phyloP scores from a whole-genome alignment of 2,113 vertebrate genomes.

The Notothenia coriiceps region DNA sequence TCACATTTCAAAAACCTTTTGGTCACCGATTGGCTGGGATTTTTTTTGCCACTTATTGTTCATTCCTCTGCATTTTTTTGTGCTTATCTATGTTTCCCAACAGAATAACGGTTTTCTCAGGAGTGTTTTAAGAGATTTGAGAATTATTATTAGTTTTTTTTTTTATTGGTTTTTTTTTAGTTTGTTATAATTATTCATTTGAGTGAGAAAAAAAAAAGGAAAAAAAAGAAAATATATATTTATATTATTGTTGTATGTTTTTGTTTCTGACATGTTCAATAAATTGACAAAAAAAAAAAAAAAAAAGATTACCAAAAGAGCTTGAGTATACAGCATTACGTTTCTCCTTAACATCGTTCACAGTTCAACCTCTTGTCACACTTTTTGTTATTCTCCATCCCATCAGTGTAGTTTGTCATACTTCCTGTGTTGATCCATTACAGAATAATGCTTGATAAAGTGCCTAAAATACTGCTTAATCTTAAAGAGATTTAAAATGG shows the following conservation, averaged over 20 bases:
- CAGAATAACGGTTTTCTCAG: constrained; percentile 27
- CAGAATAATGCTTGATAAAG: constrained; percentile 27
- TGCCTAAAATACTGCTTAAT: constrained; percentile 5
- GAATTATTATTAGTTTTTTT: no score
- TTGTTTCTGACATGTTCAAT: no score
- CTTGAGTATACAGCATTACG: not conserved
- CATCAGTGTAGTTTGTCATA: constrained; percentile 25
- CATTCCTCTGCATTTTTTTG: constrained; percentile 28
- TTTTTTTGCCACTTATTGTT: constrained; percentile 9
- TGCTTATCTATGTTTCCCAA: constrained; percentile 29
- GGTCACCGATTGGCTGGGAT: constrained; percentile 24
- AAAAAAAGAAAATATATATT: no score
- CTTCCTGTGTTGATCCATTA: constrained; percentile 49
- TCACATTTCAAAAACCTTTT: no score
- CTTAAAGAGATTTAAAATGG: constrained; percentile 41
- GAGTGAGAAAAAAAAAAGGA: no score
- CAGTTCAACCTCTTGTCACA: constrained; percentile 24
- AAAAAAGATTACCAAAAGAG: constrained; percentile 4
- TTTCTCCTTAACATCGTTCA: constrained; percentile 17
- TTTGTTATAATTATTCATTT: no score
- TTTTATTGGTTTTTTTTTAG: no score
- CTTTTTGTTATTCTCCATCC: constrained; percentile 49
- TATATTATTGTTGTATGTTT: no score
- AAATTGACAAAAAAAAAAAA: no score
- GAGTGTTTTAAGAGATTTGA: constrained; percentile 7